These are phyloP conservation scores for Amia ocellicauda DNA, from an alignment of 2,113 vertebrate genomes.

Conservation along the genomic window DNA sequence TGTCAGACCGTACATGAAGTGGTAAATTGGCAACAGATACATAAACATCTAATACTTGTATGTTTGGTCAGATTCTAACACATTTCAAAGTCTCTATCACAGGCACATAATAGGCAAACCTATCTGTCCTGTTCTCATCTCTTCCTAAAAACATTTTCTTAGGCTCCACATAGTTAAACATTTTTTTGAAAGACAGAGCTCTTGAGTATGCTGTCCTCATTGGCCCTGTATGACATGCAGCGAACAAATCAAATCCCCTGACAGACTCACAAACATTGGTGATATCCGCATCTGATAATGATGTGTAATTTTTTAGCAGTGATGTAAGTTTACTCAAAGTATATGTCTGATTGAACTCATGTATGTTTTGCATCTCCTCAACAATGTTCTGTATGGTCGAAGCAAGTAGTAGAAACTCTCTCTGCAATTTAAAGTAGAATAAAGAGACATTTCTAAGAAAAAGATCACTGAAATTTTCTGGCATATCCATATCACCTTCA, in stretches of 20 bases:
- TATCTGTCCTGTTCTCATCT: no score
- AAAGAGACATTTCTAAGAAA: constrained; percentile 30
- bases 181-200: no score
- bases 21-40: no score
- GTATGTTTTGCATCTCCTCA: constrained; percentile 35
- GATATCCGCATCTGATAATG: constrained; percentile 32
- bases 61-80: constrained; percentile 20
- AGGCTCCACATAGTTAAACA: no score
- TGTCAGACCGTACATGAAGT: not conserved
- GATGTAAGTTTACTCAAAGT: constrained; percentile 22
- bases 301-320: constrained; percentile 16
- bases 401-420: constrained; percentile 26
- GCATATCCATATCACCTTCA: constrained; percentile 5
- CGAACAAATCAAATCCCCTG: constrained; percentile 29
- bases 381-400: constrained; percentile 33
- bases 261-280: constrained; percentile 27
- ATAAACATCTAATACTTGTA: not conserved
- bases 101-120: no score
- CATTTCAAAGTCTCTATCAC: constrained; percentile 21
- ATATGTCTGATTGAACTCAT: constrained; percentile 30
- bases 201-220: no score
- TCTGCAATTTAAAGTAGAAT: constrained; percentile 36
- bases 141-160: no score
- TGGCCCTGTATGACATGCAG: no score
- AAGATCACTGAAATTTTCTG: constrained; percentile 22